Conservation (phyloP, 2,888 invertebrate species). For the Candidula unifasciata region DNA sequence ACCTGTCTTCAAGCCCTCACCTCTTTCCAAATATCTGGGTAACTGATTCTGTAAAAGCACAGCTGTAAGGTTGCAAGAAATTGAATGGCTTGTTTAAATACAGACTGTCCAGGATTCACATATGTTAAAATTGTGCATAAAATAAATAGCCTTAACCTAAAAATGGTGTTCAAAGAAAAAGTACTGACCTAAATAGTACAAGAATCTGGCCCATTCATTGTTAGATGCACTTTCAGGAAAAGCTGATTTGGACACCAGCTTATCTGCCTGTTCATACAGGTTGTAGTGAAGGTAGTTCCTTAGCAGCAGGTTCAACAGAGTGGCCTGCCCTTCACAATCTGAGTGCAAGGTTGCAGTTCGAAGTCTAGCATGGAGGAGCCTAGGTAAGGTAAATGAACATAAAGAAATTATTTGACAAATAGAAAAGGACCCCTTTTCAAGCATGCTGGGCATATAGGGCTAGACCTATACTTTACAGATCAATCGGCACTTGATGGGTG, state of each 20-base stretch:
- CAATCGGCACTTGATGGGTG: no score
- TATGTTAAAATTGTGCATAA: not conserved
- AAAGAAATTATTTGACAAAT: no score
- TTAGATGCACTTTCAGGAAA: conserved; percentile 98
- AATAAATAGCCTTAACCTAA: not conserved
- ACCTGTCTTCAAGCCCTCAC: no score
- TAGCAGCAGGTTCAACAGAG: conserved; percentile 94
- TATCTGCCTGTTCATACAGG: conserved; percentile 96
- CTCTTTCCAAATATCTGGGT: no score
- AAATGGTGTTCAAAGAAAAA: not conserved
- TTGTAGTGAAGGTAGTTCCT: conserved; percentile 97
- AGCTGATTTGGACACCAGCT: conserved; percentile 96
- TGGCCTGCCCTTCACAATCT: conserved; percentile 98
- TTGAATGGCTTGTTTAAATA: no score
- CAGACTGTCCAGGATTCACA: not conserved
- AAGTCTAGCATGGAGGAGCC: conserved; percentile 89
- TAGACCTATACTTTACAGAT: no score
- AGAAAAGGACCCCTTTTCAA: no score
- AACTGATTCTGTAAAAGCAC: no score
- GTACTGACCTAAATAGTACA: conserved; percentile 88
- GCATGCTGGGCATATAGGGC: no score
- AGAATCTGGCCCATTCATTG: conserved; percentile 98
- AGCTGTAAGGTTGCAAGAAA: no score
- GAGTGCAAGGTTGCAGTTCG: conserved; percentile 96
- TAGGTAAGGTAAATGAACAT: conserved; percentile 55